Base-by-base conservation (phyloP, 2,888 invertebrate genomes). In the Lobophora halterata region DNA sequence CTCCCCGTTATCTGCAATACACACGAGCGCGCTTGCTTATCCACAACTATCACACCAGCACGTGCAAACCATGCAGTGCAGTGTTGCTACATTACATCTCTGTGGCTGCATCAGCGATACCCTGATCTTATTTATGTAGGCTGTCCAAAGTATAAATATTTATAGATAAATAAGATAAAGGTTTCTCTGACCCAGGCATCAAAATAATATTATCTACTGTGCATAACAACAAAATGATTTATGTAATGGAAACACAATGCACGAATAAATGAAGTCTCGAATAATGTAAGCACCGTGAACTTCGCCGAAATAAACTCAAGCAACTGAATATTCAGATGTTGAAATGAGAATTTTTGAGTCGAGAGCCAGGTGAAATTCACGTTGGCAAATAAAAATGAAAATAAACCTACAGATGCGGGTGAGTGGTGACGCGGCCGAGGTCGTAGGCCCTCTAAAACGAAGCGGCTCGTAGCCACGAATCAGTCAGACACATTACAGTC, bases 351-450 rank as follows among this genome's bases (percentile, higher is more conserved):
- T 31, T 25, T 29, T 17, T 29, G 29, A 29, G 25, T 2, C 10
- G 16, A 11, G 12, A 17, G 21, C 23, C 8, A 17, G 41, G 41
- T 56, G 60, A 54, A 61, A 49, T 60, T 63, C 25, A 58, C 54
- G 60, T 50, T 33, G 21, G 43, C 25, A 51, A 61, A 74, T 65
- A 61, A 64, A 62, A 65, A 79, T 63, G 51, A 70, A 79, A 73
- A 65, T 52, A 67, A 79, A 87, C 87, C 83, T 86, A 85, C 85
- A 77, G 74, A 78, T 74, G 74, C 71, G 76, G 71, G 66, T 75
- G 76, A 73, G 65, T 65, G 78, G 68, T 66, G 81, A 62, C 77
- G 75, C 80, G 79, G 80, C 85, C 85, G 83, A 83, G 85, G 78
- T 65, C 62, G 56, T n/a, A 60, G 46, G 67, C 82, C 78, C 81